Conservation (phyloP, 2,113 vertebrate species). For the Meleagris gallopavo region DNA sequence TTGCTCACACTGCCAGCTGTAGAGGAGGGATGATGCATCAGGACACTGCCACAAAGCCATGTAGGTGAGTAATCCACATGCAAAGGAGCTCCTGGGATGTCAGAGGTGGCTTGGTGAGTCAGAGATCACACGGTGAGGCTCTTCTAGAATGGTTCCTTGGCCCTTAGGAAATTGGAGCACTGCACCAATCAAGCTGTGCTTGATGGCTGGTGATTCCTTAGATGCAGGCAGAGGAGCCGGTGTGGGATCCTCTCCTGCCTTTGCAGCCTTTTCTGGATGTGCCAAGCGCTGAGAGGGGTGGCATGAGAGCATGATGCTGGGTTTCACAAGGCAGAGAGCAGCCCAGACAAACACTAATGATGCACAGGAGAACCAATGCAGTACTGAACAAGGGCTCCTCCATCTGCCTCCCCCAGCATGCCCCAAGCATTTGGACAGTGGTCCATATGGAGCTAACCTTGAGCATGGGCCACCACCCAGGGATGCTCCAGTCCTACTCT, state of each 20-base stretch:
- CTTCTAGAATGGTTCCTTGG: background rate
- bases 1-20: background rate
- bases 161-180: background rate
- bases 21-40: background rate
- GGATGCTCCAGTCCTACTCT: background rate
- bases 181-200: background rate
- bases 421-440: background rate
- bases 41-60: background rate
- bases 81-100: constrained; percentile 7
- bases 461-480: background rate
- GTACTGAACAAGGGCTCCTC: background rate
- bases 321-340: background rate
- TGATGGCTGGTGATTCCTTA: background rate
- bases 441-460: background rate
- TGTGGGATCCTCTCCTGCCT: background rate
- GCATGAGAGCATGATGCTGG: background rate
- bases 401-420: background rate
- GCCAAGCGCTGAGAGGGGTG: background rate
- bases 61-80: background rate
- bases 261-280: background rate
- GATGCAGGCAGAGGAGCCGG: background rate
- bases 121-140: background rate
- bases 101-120: background rate
- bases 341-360: background rate
- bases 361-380: background rate